phyloP scores from a whole-genome alignment of 2,113 vertebrate species.

The Candoia aspera region DNA sequence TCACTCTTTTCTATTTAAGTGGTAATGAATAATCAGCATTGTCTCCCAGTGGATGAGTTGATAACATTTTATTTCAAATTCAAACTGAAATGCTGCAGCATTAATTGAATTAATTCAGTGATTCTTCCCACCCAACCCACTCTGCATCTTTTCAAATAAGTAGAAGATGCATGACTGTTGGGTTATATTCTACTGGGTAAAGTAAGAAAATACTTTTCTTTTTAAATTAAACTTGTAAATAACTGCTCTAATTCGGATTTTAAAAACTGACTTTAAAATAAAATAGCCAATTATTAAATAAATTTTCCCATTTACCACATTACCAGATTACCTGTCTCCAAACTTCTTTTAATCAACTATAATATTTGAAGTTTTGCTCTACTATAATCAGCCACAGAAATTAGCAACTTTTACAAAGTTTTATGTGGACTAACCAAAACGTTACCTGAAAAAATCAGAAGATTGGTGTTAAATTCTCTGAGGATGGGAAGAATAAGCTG shows the following conservation, averaged over 20 bases:
- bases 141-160: constrained; percentile 1
- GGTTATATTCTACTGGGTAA: not conserved
- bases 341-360: not conserved
- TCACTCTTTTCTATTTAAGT: constrained; percentile 44
- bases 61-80: constrained; percentile 44
- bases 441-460: not conserved
- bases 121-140: not conserved
- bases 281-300: not conserved
- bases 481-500: not conserved
- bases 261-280: not conserved
- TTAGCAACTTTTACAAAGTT: not conserved
- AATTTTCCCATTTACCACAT: not conserved
- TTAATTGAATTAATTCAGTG: constrained; percentile 39
- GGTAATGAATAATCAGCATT: constrained; percentile 50
- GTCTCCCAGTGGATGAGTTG: constrained; percentile 26
- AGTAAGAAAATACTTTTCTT: not conserved
- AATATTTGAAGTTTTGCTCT: not conserved
- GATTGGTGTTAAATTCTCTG: not conserved
- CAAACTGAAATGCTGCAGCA: constrained; percentile 27
- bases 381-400: not conserved
- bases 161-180: not conserved
- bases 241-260: not conserved
- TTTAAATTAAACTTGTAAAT: not conserved
- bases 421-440: not conserved
- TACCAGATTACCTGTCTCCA: not conserved